These are phyloP conservation scores for Hyla sarda DNA, from an alignment of 2,113 vertebrate genomes.

Conservation along the genomic window DNA sequence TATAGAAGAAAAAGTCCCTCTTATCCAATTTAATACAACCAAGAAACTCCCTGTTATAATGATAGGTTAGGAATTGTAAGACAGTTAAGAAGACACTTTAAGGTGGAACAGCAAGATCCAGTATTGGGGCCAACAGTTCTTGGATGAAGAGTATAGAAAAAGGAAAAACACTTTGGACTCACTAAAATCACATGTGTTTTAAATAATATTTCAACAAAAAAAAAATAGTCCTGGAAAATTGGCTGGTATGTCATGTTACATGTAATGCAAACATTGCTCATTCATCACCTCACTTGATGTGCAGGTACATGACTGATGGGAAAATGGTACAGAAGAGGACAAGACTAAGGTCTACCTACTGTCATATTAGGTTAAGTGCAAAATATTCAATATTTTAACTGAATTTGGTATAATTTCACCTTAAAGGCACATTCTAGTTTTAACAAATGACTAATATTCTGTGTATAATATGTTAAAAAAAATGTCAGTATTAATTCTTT, in stretches of 20 bases:
- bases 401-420: background rate
- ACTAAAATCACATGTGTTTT: slow-evolving; percentile 50
- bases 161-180: slow-evolving; percentile 28
- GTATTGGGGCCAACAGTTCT: slow-evolving; percentile 37
- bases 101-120: slow-evolving; percentile 42
- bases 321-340: background rate
- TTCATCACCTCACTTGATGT: background rate
- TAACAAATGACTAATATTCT: no score
- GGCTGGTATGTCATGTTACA: slow-evolving; percentile 19
- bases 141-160: slow-evolving; percentile 33
- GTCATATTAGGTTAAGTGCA: background rate
- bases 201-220: slow-evolving; percentile 30
- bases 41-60: slow-evolving; percentile 39
- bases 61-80: slow-evolving; percentile 38
- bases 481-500: no score
- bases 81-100: slow-evolving; percentile 41
- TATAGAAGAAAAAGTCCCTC: background rate
- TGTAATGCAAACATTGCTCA: background rate
- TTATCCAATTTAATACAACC: slow-evolving; percentile 29
- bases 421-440: no score
- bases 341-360: background rate
- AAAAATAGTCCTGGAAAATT: background rate
- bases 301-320: background rate
- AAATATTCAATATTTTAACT: background rate
- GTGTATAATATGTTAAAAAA: no score